phyloP scores from a whole-genome alignment of 2,797 vertebrate species.

The Columba guinea region DNA sequence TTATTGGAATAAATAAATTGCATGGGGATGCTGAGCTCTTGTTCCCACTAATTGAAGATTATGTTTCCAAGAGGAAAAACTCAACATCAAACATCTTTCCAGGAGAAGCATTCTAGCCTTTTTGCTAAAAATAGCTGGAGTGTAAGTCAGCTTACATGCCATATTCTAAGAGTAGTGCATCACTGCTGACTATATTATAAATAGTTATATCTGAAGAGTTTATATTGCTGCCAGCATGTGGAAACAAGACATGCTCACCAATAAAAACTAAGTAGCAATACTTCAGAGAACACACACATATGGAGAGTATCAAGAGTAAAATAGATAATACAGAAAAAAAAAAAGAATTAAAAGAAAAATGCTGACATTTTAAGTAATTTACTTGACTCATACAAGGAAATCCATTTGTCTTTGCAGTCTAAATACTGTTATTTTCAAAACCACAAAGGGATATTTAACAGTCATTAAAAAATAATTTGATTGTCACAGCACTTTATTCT shows the following conservation, averaged over 20 bases:
- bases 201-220: slow-evolving; percentile 9
- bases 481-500: neutral
- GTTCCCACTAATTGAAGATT: slow-evolving; percentile 24
- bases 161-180: neutral
- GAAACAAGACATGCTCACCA: neutral
- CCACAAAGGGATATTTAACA: neutral
- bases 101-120: neutral
- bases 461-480: neutral
- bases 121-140: slow-evolving; percentile 15
- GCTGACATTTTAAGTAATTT: neutral
- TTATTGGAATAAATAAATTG: slow-evolving; percentile 28
- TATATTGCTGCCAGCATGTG: neutral
- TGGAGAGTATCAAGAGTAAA: neutral
- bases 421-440: neutral
- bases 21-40: slow-evolving; percentile 6
- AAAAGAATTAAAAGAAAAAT: neutral
- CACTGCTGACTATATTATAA: slow-evolving; percentile 4
- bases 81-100: neutral
- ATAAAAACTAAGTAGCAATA: neutral
- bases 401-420: neutral
- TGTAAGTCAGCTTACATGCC: neutral
- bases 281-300: neutral
- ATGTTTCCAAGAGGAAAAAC: slow-evolving; percentile 22
- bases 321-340: neutral
- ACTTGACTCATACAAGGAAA: neutral